A percentile compares a stretch with the other conserved stretches of the same genome.
Evolutionary conservation across 2,113 vertebrate species (phyloP).

Genomic region (Chunga burmeisteri): DNA sequence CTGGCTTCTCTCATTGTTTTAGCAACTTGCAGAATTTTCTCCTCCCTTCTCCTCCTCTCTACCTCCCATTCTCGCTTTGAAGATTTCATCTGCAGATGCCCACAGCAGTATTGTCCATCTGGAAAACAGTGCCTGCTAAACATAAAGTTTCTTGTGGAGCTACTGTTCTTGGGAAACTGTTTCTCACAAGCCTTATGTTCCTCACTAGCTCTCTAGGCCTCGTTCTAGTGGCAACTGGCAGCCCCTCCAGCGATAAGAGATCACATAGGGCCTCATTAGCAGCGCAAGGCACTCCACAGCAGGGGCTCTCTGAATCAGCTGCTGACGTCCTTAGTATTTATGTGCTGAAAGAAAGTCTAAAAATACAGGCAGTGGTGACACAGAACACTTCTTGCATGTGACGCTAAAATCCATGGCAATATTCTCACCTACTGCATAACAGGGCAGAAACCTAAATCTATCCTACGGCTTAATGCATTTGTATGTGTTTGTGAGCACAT

Average conservation of each 20-base stretch:
- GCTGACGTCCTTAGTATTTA: background rate
- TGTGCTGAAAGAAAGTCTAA: background rate
- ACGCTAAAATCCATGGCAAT: background rate
- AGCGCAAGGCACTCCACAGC: background rate
- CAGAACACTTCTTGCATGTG: background rate
- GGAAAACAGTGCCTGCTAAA: background rate
- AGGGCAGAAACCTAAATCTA: background rate
- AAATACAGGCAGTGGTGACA: background rate
- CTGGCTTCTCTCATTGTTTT: background rate
- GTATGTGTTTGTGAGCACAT: background rate
- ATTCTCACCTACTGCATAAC: background rate
- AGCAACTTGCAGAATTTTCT: background rate
- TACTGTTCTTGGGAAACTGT: background rate
- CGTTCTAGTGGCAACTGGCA: background rate
- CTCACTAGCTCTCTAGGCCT: background rate
- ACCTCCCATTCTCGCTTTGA: background rate
- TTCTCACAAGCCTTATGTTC: background rate
- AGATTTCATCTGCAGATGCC: background rate
- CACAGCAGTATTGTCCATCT: background rate
- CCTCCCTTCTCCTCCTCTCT: background rate
- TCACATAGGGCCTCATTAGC: conserved; percentile 18
- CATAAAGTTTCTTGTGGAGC: background rate
- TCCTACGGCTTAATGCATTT: background rate
- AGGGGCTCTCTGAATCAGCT: background rate
- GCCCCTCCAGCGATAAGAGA: background rate